These are phyloP conservation scores for Pachypsylla venusta DNA, from an alignment of 1,140 invertebrate genomes.

Conservation along the genomic window DNA sequence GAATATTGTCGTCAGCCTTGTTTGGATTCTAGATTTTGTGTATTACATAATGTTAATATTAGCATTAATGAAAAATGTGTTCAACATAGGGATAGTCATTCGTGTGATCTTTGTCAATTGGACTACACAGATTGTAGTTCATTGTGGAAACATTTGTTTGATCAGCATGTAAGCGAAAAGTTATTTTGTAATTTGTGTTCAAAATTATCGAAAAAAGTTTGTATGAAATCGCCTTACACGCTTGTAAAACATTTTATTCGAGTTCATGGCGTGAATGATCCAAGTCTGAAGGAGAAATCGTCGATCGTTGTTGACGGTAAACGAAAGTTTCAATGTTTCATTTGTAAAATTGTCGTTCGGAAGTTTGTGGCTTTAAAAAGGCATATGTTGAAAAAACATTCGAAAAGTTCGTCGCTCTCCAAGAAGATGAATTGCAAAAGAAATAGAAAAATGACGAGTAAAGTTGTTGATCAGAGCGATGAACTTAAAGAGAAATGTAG, in stretches of 20 bases:
- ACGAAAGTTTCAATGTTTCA: too few relatives aligned
- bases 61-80: slow-evolving; percentile 3
- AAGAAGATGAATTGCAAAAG: too few relatives aligned
- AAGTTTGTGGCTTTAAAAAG: too few relatives aligned
- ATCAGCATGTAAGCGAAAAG: not conserved
- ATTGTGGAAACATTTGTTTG: not conserved
- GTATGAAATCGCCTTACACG: not conserved
- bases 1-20: not conserved
- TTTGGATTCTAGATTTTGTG: not conserved
- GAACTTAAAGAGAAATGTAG: not conserved
- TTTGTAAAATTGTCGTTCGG: too few relatives aligned
- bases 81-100: not conserved
- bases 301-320: too few relatives aligned
- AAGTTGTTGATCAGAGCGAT: too few relatives aligned
- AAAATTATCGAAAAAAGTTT: not conserved
- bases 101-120: not conserved
- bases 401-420: too few relatives aligned
- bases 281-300: too few relatives aligned
- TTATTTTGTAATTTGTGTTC: not conserved
- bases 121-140: not conserved
- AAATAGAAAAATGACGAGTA: too few relatives aligned
- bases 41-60: not conserved
- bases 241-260: not conserved
- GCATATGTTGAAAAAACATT: too few relatives aligned
- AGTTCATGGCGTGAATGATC: too few relatives aligned